Conservation (phyloP, 2,797 vertebrate genomes). For the Acipenser oxyrinchus region DNA sequence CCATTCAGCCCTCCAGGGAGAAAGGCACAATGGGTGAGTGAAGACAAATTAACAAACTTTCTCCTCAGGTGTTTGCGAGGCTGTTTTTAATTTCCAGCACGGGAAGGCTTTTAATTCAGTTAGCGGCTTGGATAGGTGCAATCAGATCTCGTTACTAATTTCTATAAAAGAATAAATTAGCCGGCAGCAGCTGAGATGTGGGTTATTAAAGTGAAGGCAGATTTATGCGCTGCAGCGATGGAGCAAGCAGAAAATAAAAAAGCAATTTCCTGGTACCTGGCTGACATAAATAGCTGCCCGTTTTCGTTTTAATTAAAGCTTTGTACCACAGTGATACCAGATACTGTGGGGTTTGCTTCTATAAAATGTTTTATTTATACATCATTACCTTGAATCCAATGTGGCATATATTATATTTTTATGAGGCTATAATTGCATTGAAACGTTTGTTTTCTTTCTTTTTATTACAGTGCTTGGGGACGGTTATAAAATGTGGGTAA, state of each 20-base stretch:
- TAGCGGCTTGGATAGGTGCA: neutral
- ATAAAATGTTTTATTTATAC: no score
- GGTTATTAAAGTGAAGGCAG: conserved; percentile 19
- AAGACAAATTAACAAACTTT: neutral
- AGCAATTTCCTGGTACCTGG: conserved; percentile 36
- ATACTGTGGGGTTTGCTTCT: no score
- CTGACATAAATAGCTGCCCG: conserved; percentile 24
- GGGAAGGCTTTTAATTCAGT: neutral
- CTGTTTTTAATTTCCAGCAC: neutral
- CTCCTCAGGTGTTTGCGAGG: conserved; percentile 9
- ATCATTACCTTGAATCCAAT: no score
- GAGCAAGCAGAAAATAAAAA: conserved; percentile 26
- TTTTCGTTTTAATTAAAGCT: conserved; percentile 37
- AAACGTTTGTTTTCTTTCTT: no score
- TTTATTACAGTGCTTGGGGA: no score
- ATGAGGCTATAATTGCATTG: no score
- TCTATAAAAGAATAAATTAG: conserved; percentile 22
- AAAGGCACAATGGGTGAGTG: neutral
- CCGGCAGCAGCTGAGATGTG: conserved; percentile 23
- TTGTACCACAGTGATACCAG: conserved; percentile 20
- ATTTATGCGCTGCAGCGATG: neutral
- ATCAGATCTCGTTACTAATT: conserved; percentile 33
- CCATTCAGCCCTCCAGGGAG: no score
- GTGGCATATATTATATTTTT: no score
- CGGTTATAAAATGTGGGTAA: no score